Conservation (phyloP, 2,888 invertebrate species). For the Protodeltote pygarga region DNA sequence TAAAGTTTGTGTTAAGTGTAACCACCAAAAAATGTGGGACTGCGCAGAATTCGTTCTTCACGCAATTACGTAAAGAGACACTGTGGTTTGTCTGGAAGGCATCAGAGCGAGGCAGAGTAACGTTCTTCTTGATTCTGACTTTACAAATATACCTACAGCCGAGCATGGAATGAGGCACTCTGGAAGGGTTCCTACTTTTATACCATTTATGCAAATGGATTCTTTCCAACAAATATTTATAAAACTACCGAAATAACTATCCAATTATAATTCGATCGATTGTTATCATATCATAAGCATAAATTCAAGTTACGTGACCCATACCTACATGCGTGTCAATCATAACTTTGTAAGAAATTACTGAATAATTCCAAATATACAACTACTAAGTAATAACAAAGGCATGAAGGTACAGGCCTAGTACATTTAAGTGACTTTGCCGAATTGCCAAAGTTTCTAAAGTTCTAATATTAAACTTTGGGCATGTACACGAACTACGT, state of each 20-base stretch:
- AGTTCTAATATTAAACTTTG: constrained; percentile 31
- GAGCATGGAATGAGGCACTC: no score
- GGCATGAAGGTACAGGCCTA: constrained; percentile 9
- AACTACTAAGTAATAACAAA: constrained; percentile 20
- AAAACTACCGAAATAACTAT: constrained; percentile 7
- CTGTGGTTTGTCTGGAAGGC: no score
- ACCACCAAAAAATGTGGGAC: no score
- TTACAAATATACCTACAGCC: no score
- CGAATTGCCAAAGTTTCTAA: constrained; percentile 28
- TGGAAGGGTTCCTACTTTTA: no score
- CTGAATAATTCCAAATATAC: constrained; percentile 3
- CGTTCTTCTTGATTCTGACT: no score
- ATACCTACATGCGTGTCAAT: constrained; percentile 54
- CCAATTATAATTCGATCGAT: constrained; percentile 31
- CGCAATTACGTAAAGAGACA: no score
- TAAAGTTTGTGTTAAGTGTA: no score
- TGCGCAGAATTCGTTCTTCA: no score
- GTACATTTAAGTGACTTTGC: constrained; percentile 15
- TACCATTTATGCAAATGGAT: constrained; percentile 6
- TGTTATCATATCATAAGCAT: constrained; percentile 12
- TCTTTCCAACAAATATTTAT: constrained; percentile 3
- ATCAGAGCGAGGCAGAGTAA: no score
- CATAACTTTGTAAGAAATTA: constrained; percentile 50
- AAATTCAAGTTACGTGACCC: constrained; percentile 43
- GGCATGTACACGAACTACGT: constrained; percentile 14